Base-by-base conservation (phyloP, 2,113 vertebrate species). In the Esox niger region DNA sequence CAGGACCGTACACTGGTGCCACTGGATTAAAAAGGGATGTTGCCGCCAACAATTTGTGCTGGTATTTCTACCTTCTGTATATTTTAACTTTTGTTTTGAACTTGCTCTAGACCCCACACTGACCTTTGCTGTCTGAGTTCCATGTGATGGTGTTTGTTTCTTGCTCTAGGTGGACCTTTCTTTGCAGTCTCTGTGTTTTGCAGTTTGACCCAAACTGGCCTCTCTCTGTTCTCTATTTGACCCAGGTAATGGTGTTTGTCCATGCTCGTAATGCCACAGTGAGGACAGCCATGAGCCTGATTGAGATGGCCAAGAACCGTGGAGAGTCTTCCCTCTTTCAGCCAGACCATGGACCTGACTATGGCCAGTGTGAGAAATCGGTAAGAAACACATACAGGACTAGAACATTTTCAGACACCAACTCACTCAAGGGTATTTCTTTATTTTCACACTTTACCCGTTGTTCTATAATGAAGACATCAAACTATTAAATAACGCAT, bases 221-320 rank as follows among this genome's bases (percentile, higher is more conserved):
- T 15, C 0, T 0, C 55, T 11, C 1, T 68, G 47, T 0, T 61
- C 29, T 2, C 3, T 62, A 15, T 52, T 15, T 61, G 17, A 29
- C 9, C 29, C 2, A 99, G 97, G 97, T 99, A 67, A 98, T 99
- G 97, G 97, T 99, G 67, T 99, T 99, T 77, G 97, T 99, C 64
- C 97, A 99, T 67, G 96, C 96, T 70, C 94, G 96, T 71, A 99
- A 99, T 68, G 93, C 97, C 66, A 99, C 97, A 0, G 95, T 99
- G 66, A 91, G 92, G 76, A 99, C 97, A n/a, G 94, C 93, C 57
- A 94, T 97, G 95, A 89, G 84, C 75, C 90, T 99, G 71, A 94
- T 95, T 62, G 97, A 99, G 85, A 94, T 94, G 91, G 95, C 97
- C 0, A 99, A 98, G 88, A 98, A 98, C 78, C 91, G 69, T 27